Evolutionary conservation across 2,797 vertebrate genomes (phyloP), one percentile per base, ranked within the genome.

Genomic region (Chromis chromis): DNA sequence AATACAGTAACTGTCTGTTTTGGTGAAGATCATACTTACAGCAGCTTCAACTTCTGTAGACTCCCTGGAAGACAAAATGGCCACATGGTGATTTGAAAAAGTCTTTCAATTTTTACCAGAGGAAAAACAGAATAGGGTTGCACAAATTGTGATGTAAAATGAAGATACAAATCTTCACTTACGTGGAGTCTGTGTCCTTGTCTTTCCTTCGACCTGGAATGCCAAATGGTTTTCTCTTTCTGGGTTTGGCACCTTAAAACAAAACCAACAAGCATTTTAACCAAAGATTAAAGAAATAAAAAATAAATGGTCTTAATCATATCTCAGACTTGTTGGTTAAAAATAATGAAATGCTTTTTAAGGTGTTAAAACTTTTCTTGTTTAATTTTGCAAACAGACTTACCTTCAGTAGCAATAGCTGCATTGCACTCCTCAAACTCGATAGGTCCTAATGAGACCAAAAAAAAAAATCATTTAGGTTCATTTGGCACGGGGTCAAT

Each of bases 341-440:
- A 44, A 11, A 11, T 11, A 10, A 36, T 12, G 10, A 12, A 11
- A 3, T 36, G 46, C 46, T 19, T 1, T 25, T 4, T n/a, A 22
- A 1, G 17, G 17, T 44, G 5, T 19, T 42, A 42, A 42, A 42
- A 42, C 40, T 3, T 16, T 42, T 42, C 46, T 9, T 19, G 19
- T 10, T 49, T 60, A 16, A 55, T 33, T 67, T 19, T 53, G 2
- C 4, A 12, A 42, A 39, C 82, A 33, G 1, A 66, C 92, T 90
- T 79, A 98, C 98, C 97, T 97, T 99, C 98, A 48, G 95, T 95
- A 65, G 95, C 96, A 70, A 94, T 94, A 27, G 97, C 95, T 81
- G 95, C 88, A 67, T 98, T 97, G 89, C 97, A 99, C 93, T 98
- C 97, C 91, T 99, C 97, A 95, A 99, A 99, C 87, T 99, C 98